A percentile compares a stretch with the other conserved stretches of the same genome.
Conservation (phyloP, 2,888 invertebrate species). For the Eretmocerus hayati region DNA sequence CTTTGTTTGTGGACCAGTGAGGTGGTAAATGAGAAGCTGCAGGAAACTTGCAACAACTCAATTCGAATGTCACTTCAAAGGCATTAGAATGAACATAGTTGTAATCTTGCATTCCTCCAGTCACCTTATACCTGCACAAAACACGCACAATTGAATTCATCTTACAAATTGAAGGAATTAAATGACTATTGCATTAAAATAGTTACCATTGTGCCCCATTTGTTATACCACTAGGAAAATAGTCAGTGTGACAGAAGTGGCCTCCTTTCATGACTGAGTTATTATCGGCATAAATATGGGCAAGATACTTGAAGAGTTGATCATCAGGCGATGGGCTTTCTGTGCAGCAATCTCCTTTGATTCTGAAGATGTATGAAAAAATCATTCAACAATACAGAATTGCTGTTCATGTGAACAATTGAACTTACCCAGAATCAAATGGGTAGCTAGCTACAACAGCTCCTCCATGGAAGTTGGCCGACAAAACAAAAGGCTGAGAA, state of each 20-base stretch:
- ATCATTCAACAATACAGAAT: slow-evolving; percentile 4
- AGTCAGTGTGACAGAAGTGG: slow-evolving; percentile 63
- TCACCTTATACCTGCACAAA: slow-evolving; percentile 42
- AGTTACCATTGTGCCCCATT: slow-evolving; percentile 93
- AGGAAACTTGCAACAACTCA: slow-evolving; percentile 95
- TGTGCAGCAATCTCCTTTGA: slow-evolving; percentile 59
- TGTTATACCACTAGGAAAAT: slow-evolving; percentile 73
- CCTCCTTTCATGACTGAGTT: slow-evolving; percentile 72
- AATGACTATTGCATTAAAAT: no score
- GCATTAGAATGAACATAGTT: slow-evolving; percentile 94
- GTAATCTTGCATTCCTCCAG: slow-evolving; percentile 97
- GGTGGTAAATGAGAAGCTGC: slow-evolving; percentile 57
- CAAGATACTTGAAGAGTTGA: slow-evolving; percentile 69
- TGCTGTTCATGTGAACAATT: background rate
- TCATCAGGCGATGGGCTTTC: slow-evolving; percentile 79
- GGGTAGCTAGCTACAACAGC: slow-evolving; percentile 98
- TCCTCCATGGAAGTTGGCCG: slow-evolving; percentile 93
- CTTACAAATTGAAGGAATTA: slow-evolving; percentile 19
- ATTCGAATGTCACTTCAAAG: slow-evolving; percentile 93
- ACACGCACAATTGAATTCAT: background rate
- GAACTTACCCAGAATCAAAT: slow-evolving; percentile 68
- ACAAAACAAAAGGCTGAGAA: slow-evolving; percentile 81
- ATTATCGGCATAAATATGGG: slow-evolving; percentile 66
- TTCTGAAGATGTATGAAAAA: no score
- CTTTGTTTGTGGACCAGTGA: slow-evolving; percentile 84